Conservation (phyloP, 2,797 vertebrate genomes). For the Typhlichthys eigenmanni region DNA sequence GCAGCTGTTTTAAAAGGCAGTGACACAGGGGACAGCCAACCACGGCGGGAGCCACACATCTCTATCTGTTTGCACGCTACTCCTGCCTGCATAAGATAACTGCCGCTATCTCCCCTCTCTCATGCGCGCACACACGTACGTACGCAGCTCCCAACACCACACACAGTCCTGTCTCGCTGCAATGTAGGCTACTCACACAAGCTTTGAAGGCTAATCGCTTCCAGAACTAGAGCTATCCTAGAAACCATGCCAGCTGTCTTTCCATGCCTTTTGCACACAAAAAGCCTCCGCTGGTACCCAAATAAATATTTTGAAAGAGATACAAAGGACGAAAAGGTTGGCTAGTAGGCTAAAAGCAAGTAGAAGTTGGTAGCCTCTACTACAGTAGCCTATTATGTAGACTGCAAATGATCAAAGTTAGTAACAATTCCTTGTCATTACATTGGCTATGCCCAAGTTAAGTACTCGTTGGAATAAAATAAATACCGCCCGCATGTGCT, state of each 20-base stretch:
- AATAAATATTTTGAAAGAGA: constrained; percentile 36
- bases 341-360: not conserved
- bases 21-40: constrained; percentile 79
- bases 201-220: constrained; percentile 73
- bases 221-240: constrained; percentile 67
- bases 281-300: constrained; percentile 39
- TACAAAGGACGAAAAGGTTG: constrained; percentile 1
- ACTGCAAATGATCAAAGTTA: constrained; percentile 32
- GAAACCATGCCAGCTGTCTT: constrained; percentile 59
- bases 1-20: constrained; percentile 71
- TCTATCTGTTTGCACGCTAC: constrained; percentile 65
- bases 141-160: constrained; percentile 24
- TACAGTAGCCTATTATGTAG: no score
- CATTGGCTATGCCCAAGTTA: constrained; percentile 13
- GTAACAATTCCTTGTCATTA: constrained; percentile 6
- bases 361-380: not conserved
- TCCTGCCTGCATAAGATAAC: constrained; percentile 67
- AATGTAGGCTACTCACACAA: constrained; percentile 55
- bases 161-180: constrained; percentile 51
- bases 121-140: not conserved
- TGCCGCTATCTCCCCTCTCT: constrained; percentile 44
- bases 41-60: constrained; percentile 76
- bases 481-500: constrained; percentile 18
- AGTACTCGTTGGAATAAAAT: constrained; percentile 11
- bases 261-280: constrained; percentile 48